Evolutionary conservation across 2,797 vertebrate genomes (phyloP).

Genomic region (Linurgus olivaceus): DNA sequence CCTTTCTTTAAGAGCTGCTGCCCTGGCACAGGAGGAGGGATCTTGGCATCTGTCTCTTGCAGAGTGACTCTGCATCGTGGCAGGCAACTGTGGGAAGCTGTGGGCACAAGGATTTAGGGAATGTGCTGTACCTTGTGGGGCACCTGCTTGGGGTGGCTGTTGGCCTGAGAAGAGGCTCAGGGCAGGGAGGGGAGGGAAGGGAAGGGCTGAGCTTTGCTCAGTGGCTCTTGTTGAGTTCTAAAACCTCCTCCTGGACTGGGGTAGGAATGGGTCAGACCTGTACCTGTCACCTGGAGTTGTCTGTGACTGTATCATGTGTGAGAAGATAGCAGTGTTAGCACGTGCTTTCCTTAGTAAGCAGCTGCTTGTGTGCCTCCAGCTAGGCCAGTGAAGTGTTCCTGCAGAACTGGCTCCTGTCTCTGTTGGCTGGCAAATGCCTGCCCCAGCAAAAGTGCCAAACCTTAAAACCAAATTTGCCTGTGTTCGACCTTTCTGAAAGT

Average conservation of each 20-base stretch:
- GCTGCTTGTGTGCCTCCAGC: neutral
- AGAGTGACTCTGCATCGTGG: neutral
- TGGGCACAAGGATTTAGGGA: neutral
- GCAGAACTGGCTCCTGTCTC: neutral
- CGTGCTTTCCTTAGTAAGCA: neutral
- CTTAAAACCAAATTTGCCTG: conserved; percentile 21
- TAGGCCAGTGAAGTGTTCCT: neutral
- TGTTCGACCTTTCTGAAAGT: neutral
- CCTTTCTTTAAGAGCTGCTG: conserved; percentile 16
- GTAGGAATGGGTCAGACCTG: neutral
- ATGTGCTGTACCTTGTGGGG: neutral
- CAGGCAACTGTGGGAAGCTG: neutral
- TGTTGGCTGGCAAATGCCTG: neutral
- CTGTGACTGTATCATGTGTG: neutral
- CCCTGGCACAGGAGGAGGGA: conserved; percentile 9
- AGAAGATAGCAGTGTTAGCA: neutral
- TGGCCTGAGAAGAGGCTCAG: neutral
- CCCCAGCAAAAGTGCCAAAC: conserved; percentile 56
- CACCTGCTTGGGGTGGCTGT: neutral
- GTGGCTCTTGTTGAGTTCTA: neutral
- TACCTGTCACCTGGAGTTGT: neutral
- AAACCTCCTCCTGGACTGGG: neutral
- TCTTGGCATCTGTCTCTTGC: neutral
- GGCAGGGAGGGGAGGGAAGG: neutral
- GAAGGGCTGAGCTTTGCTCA: fast-evolving